These are phyloP conservation scores for Botia kubotai DNA, from an alignment of 2,797 vertebrate genomes.

Conservation along the genomic window DNA sequence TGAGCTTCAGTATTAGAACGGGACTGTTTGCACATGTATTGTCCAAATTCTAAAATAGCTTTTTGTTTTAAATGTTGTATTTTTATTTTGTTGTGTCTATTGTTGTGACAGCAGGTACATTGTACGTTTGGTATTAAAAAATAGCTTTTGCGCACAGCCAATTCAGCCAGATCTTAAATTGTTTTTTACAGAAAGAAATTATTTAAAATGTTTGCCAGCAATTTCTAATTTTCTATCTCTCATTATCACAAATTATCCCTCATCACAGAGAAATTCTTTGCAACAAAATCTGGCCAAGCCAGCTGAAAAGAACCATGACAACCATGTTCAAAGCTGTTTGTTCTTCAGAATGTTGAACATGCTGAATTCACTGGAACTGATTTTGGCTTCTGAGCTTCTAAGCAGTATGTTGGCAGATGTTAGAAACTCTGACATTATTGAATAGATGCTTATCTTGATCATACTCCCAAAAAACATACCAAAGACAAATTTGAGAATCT, in stretches of 20 bases:
- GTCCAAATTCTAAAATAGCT: not conserved
- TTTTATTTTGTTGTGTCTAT: not conserved
- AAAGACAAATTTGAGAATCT: not conserved
- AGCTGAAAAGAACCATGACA: constrained; percentile 12
- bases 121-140: no score
- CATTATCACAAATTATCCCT: not conserved
- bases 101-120: not conserved
- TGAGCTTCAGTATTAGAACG: not conserved
- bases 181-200: not conserved
- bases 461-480: constrained; percentile 8
- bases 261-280: constrained; percentile 7
- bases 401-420: constrained; percentile 60
- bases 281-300: constrained; percentile 1
- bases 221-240: not conserved
- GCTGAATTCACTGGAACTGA: constrained; percentile 55
- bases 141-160: no score
- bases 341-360: constrained; percentile 42
- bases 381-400: constrained; percentile 63
- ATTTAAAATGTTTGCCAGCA: not conserved
- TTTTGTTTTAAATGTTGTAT: no score
- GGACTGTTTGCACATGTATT: not conserved
- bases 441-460: constrained; percentile 28
- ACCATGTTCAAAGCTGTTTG: not conserved
- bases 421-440: constrained; percentile 43
- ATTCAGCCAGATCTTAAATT: not conserved